Evolutionary conservation across 2,113 vertebrate genomes (phyloP).

Genomic region (Toxotes jaculatrix): DNA sequence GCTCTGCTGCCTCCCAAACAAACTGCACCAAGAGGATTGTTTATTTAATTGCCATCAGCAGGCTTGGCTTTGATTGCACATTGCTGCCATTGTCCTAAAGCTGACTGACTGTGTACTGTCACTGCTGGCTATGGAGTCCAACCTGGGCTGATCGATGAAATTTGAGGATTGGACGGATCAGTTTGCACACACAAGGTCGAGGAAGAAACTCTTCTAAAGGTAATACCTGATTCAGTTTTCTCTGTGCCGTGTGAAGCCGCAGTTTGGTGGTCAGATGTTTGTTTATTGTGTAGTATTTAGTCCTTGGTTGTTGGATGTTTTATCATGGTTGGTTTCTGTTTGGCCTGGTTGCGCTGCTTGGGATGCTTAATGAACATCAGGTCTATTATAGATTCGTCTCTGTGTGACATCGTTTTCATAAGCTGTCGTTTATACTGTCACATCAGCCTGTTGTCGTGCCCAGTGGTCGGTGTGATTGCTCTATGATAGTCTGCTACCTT

Average conservation of each 20-base stretch:
- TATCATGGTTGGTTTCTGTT: slow-evolving; percentile 14
- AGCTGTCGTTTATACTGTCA: slow-evolving; percentile 30
- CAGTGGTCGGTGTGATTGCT: slow-evolving; percentile 48
- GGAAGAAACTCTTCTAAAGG: slow-evolving; percentile 19
- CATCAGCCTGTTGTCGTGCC: slow-evolving; percentile 40
- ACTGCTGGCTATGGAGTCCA: slow-evolving; percentile 12
- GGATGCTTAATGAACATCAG: slow-evolving; percentile 39
- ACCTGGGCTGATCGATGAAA: slow-evolving; percentile 18
- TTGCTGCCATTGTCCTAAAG: slow-evolving; percentile 23
- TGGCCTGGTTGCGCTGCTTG: slow-evolving; percentile 25
- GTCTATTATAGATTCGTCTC: slow-evolving; percentile 34
- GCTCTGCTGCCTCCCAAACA: not conserved
- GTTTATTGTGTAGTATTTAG: not conserved
- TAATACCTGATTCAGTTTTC: not conserved
- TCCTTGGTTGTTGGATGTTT: slow-evolving; percentile 12
- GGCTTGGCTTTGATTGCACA: slow-evolving; percentile 21
- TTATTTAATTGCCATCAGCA: slow-evolving; percentile 34
- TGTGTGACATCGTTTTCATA: slow-evolving; percentile 47
- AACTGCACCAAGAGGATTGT: slow-evolving; percentile 4
- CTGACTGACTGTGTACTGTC: slow-evolving; percentile 30
- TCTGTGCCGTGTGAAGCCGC: not conserved
- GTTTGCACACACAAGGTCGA: slow-evolving; percentile 34
- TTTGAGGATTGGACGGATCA: slow-evolving; percentile 31
- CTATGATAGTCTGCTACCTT: slow-evolving; percentile 50
- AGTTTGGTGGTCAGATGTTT: slow-evolving; percentile 22